Evolutionary conservation across 2,797 vertebrate species (phyloP), one percentile per base, ranked within the genome.

Genomic region (Darevskia mixta): DNA sequence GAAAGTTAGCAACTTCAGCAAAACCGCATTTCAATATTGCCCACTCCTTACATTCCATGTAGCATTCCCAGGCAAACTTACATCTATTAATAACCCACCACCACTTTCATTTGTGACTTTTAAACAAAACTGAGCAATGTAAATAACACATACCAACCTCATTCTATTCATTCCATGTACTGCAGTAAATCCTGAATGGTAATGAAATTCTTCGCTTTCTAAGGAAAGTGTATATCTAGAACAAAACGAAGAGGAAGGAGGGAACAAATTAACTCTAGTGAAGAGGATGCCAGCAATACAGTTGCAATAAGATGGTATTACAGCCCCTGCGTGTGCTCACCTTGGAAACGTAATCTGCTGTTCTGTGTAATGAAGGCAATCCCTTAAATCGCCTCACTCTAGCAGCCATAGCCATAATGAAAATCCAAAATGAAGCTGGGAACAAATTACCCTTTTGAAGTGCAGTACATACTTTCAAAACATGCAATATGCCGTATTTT

Each of bases 311-410:
- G 38, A 82, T 66, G 5, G 77, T 90, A 87, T 83, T 87, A 82
- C 35, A 38, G n/a, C 38, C n/a, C 41, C n/a, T 77, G 89, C 45
- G 32, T 38, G 25, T 86, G 81, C 97, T 96, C 96, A 97, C 97
- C 97, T 96, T 90, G 79, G 35, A 9, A 89, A 88, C 80, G 86
- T 80, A 87, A 90, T 91, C 93, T 91, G 87, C 88, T 90, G 91
- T 90, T 94, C 90, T 93, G 81, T 79, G 45, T 79, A 82, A 81
- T 25, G 8, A 88, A 79, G 83, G 43, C 88, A 87, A 82, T 93
- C 88, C 88, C 91, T 93, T 88, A 92, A 90, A 89, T 95, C 89
- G 93, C 85, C 61, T 83, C 35, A 25, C 81, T 91, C 92, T 55
- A 86, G 90, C 79, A 88, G 67, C 82, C 85, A 61, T 41, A 86